Conservation (phyloP, 2,113 vertebrate genomes). For the Phaethon lepturus region DNA sequence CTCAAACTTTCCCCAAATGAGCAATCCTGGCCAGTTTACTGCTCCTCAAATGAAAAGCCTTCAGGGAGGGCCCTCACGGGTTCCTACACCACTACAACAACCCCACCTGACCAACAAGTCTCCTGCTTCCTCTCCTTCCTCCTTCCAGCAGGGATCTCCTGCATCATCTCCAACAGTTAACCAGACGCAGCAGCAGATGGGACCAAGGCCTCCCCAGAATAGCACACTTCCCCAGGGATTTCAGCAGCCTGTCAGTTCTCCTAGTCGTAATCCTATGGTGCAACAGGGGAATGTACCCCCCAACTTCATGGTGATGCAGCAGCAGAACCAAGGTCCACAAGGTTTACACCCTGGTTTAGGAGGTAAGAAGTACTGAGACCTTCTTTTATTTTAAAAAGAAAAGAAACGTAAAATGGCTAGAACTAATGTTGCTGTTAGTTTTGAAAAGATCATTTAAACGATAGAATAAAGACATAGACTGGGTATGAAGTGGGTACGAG, state of each 20-base stretch:
- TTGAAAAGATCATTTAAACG: not conserved
- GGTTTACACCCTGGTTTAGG: slow-evolving; percentile 89
- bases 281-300: slow-evolving; percentile 91
- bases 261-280: slow-evolving; percentile 89
- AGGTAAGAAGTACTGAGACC: slow-evolving; percentile 78
- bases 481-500: not conserved
- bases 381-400: slow-evolving; percentile 31
- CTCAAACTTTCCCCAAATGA: slow-evolving; percentile 83
- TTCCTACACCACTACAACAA: slow-evolving; percentile 89
- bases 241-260: slow-evolving; percentile 93
- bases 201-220: slow-evolving; percentile 86
- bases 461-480: not conserved
- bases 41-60: slow-evolving; percentile 92
- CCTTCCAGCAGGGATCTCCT: slow-evolving; percentile 97
- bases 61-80: slow-evolving; percentile 87
- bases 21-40: slow-evolving; percentile 88
- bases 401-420: slow-evolving; percentile 11
- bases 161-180: slow-evolving; percentile 96
- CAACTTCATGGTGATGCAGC: slow-evolving; percentile 95
- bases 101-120: slow-evolving; percentile 94
- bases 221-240: slow-evolving; percentile 91
- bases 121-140: slow-evolving; percentile 97
- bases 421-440: not conserved
- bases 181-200: slow-evolving; percentile 86
- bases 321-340: slow-evolving; percentile 90